Evolutionary conservation across 2,888 invertebrate species (phyloP), one percentile per base, ranked within the genome.

Genomic region (Cataglyphis livida): DNA sequence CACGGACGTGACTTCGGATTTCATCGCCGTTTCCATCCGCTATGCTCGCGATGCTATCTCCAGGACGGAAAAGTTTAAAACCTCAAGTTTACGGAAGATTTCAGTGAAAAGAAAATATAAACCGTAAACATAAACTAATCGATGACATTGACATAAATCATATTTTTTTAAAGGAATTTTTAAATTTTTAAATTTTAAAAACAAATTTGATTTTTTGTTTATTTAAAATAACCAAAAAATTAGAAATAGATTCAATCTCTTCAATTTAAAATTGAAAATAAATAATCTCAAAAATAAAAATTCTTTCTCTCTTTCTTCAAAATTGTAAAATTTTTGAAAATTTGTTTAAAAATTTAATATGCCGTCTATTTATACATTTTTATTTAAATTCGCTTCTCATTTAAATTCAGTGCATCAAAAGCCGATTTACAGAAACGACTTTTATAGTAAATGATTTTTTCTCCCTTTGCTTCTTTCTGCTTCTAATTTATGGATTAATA

Each of bases 1-100:
- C 21, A 59, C 68, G 21, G 32, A 78, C 68, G 68, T 78, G 78
- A 78, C 68, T 78, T 32, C 21, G 28, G 38, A 66, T 78, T 78
- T 57, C 78, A 68, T 66, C 66, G 68, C 10, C 21, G 57, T 54
- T 76, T 66, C 21, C 76, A 54, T 57, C 54, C n/a, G 9, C 64
- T 64, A 48, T 28, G 41, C n/a, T 51, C 35, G 54, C 66, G 28
- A 76, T 66, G 28, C 28, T 66, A 76, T 66, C 41, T 66, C 41
- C 35, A 75, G 18, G 18, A 75, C 21, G 41, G 4, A 15, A 6
- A 59, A 68, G 18, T 78, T 68, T 44, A 57, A 44, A 28, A 32
- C 32, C 28, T 38, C 41, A 41, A 54, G n/a, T 25, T 76, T 66
- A 18, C 28, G 21, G 9, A 51, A 64, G 76, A 66, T 76, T 64